A percentile compares a stretch with the other conserved stretches of the same genome.
phyloP scores from a whole-genome alignment of 2,113 vertebrate genomes.

The Nothoprocta perdicaria region DNA sequence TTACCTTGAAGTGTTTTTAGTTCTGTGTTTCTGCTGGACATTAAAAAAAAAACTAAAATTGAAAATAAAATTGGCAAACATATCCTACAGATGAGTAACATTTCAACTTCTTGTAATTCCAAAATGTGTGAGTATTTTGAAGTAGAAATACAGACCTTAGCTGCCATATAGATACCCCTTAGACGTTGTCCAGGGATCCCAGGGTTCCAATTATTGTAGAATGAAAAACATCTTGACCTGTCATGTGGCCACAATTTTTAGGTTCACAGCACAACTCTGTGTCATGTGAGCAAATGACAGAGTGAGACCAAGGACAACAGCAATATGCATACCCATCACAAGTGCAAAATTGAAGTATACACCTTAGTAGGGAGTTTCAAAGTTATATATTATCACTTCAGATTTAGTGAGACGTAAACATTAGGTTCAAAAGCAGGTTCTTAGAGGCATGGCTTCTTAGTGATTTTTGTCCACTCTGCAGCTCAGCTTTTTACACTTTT shows the following conservation, averaged over 20 bases:
- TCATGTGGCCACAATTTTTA: not conserved
- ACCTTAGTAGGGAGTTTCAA: not conserved
- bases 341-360: not conserved
- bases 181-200: not conserved
- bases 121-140: not conserved
- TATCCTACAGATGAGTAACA: not conserved
- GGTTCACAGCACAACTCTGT: not conserved
- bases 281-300: not conserved
- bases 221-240: not conserved
- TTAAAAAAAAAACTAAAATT: not conserved
- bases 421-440: not conserved
- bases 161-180: not conserved
- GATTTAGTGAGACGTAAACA: not conserved
- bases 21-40: not conserved
- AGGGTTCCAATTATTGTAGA: not conserved
- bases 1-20: not conserved
- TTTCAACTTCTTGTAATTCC: not conserved
- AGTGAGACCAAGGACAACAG: not conserved
- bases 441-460: not conserved
- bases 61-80: not conserved
- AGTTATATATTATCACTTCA: not conserved
- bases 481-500: not conserved
- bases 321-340: not conserved
- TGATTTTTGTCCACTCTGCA: not conserved
- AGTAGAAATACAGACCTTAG: not conserved